Percentiles rank a stretch among this genome's conserved stretches.
Evolutionary conservation across 2,888 invertebrate genomes (phyloP).

Genomic region (Cerastis rubricosa): DNA sequence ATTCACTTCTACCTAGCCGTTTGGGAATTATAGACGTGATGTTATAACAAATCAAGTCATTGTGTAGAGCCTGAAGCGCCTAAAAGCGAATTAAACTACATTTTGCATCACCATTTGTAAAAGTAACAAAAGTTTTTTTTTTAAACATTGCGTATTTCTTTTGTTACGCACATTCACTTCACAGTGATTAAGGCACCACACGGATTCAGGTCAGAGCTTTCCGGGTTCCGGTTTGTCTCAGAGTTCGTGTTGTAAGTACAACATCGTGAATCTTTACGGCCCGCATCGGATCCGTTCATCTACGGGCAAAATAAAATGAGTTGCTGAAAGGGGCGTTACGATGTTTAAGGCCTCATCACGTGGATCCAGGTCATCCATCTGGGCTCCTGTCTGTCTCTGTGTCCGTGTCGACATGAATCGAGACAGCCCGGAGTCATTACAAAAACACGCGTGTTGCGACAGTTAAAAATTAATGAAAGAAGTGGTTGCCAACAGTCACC

Average conservation of each 20-base stretch:
- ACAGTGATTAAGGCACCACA: neutral
- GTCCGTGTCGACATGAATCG: neutral
- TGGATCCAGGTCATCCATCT: neutral
- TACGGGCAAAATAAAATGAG: no score
- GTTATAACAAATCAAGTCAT: neutral
- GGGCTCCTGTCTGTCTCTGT: neutral
- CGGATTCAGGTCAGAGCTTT: conserved; percentile 15
- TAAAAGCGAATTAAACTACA: neutral
- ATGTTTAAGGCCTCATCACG: no score
- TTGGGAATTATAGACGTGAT: neutral
- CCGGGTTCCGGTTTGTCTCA: neutral
- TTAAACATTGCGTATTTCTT: neutral
- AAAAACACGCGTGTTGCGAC: neutral
- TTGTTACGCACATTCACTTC: conserved; percentile 22
- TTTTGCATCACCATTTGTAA: conserved; percentile 20
- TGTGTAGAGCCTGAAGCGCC: neutral
- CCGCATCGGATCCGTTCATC: neutral
- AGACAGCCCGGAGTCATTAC: neutral
- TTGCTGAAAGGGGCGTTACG: neutral
- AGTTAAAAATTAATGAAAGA: neutral
- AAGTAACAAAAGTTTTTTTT: conserved; percentile 11
- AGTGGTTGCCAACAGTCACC: no score
- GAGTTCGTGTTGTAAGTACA: neutral
- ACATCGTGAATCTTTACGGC: neutral
- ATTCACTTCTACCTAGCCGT: neutral